Evolutionary conservation across 2,797 vertebrate genomes (phyloP), one percentile per base, ranked within the genome.

Genomic region (Anableps anableps): DNA sequence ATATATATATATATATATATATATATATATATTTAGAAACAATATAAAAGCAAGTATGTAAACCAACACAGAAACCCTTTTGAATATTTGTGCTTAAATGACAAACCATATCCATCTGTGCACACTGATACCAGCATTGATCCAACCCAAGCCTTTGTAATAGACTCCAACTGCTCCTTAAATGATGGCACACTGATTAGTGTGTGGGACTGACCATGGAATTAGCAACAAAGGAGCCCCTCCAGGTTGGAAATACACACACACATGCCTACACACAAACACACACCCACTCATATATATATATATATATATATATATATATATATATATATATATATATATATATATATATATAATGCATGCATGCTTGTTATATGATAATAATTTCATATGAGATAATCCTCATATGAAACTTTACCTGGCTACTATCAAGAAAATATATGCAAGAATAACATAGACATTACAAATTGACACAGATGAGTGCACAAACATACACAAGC

Each of bases 151-250:
- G 93, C 88, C 95, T 96, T 95, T 96, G 94, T 97, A 97, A 98
- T 97, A 96, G 96, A 97, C 96, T 96, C 96, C 96, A 97, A 97
- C 96, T 96, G 97, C 97, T 98, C 97, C 95, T 96, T 98, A 97
- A 97, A 96, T 91, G 93, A 93, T 91, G 86, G 88, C 88, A 90
- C 80, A 89, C 89, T 93, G 92, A 93, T 93, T 93, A 91, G 92
- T 92, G 89, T 91, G 91, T 62, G 16, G 82, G 90, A 78, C 75
- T 70, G 78, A 85, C 83, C 87, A 86, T 85, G 89, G 96, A 96
- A 43, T 43, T 43, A 43, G 43, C 43, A 43, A 43, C 4, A 43
- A 43, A 43, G 10, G 10, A 4, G 43, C 95, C 83, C 86, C 80
- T 88, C 74, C 86, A 86, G 80, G 80, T 88, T 82, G 75, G 75